Conservation (phyloP, 2,797 vertebrate species). For the Nannoperca obscura region DNA sequence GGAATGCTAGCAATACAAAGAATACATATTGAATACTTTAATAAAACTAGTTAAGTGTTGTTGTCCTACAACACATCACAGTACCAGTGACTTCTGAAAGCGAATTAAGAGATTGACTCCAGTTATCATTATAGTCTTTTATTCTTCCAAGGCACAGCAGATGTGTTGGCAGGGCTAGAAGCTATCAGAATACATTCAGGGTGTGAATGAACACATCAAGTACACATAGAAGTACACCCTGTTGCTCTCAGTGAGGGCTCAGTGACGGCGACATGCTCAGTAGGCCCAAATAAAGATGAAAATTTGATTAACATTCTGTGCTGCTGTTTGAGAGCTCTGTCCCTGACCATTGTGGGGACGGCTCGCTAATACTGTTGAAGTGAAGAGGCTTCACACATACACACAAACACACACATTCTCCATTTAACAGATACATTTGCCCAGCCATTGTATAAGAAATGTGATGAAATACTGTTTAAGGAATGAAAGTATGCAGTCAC, state of each 20-base stretch:
- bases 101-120: constrained; percentile 40
- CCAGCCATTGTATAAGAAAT: constrained; percentile 30
- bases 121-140: constrained; percentile 71
- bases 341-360: constrained; percentile 24
- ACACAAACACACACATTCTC: constrained; percentile 38
- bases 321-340: constrained; percentile 35
- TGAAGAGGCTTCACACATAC: constrained; percentile 52
- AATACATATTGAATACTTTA: no score
- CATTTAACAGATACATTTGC: constrained; percentile 52
- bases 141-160: constrained; percentile 88
- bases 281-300: constrained; percentile 55
- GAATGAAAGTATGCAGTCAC: constrained; percentile 51
- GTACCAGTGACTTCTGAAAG: background rate
- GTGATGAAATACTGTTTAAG: constrained; percentile 17
- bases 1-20: background rate
- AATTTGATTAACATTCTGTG: constrained; percentile 48
- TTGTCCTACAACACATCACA: background rate
- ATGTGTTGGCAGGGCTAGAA: constrained; percentile 84
- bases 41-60: background rate
- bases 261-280: constrained; percentile 74
- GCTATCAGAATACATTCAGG: constrained; percentile 83
- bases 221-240: constrained; percentile 67
- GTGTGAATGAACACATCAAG: constrained; percentile 68
- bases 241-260: constrained; percentile 66
- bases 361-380: constrained; percentile 52